A percentile compares a stretch with the other conserved stretches of the same genome.
Evolutionary conservation across 2,888 invertebrate genomes (phyloP).

Genomic region (Tromatobia lineatoria): DNA sequence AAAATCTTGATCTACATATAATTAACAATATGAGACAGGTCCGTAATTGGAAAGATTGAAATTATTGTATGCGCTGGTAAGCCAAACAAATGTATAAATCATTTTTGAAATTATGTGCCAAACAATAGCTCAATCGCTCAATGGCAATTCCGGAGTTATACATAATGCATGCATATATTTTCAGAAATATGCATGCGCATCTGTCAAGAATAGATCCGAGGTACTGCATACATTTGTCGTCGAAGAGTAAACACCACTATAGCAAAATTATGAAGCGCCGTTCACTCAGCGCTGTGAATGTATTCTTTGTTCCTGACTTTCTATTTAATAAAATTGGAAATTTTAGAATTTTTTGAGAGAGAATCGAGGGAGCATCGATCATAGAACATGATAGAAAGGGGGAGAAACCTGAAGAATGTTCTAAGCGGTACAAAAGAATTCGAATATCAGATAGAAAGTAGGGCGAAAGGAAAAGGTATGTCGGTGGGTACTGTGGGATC

Average conservation of each 20-base stretch:
- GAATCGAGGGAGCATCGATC: slow-evolving; percentile 15
- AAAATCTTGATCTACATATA: not conserved
- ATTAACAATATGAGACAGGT: not conserved
- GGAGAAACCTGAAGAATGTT: not conserved
- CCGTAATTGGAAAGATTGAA: not conserved
- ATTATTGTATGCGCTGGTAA: not conserved
- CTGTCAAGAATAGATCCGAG: slow-evolving; percentile 48
- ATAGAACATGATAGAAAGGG: slow-evolving; percentile 5
- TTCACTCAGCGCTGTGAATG: not conserved
- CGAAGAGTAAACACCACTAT: not conserved
- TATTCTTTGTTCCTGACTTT: not conserved
- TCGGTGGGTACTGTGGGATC: slow-evolving; percentile 42
- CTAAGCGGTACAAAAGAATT: slow-evolving; percentile 28
- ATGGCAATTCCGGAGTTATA: not conserved
- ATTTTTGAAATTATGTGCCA: not conserved
- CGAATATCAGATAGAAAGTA: slow-evolving; percentile 51
- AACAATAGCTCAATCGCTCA: not conserved
- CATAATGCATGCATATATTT: not conserved
- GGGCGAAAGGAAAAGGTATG: slow-evolving; percentile 30
- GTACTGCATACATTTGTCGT: slow-evolving; percentile 30
- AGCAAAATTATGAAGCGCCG: slow-evolving; percentile 14
- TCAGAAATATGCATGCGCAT: not conserved
- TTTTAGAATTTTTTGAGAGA: not conserved
- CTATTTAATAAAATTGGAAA: not conserved
- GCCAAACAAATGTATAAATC: not conserved